Percentiles rank a stretch among this genome's conserved stretches.
phyloP scores from a whole-genome alignment of 2,113 vertebrate species.

The Tachuris rubrigastra region DNA sequence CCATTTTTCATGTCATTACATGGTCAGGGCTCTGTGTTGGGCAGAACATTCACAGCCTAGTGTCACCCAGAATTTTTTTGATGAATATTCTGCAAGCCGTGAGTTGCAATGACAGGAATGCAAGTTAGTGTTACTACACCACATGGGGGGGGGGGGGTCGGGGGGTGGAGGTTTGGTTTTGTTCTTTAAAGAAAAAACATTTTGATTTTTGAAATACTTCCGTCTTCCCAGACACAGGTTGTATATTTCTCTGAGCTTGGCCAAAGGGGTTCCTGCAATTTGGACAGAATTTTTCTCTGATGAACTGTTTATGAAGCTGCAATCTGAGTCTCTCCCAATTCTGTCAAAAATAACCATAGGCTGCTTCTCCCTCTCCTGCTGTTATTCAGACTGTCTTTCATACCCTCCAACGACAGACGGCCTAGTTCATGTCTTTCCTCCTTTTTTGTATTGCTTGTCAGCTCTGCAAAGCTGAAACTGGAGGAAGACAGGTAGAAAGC shows the following conservation, averaged over 20 bases:
- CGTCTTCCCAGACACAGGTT: background rate
- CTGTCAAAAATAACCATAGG: constrained; percentile 60
- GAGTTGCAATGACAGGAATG: background rate
- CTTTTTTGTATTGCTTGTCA: background rate
- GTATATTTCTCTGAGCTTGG: background rate
- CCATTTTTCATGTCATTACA: background rate
- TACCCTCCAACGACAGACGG: constrained; percentile 59
- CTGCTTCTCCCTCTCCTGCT: constrained; percentile 47
- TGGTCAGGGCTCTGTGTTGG: background rate
- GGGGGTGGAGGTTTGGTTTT: background rate
- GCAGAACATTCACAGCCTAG: background rate
- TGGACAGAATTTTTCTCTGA: constrained; percentile 11
- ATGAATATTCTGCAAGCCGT: background rate
- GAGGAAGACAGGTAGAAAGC: background rate
- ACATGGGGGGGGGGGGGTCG: fast-evolving
- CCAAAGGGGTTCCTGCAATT: constrained; percentile 24
- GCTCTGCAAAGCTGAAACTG: background rate
- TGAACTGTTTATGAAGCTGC: constrained; percentile 36
- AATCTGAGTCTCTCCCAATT: constrained; percentile 22
- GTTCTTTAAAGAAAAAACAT: background rate
- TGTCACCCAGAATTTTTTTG: background rate
- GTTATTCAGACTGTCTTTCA: constrained; percentile 49
- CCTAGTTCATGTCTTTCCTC: constrained; percentile 46
- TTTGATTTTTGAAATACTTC: background rate
- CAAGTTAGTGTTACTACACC: background rate